Evolutionary conservation across 1,140 invertebrate genomes (phyloP).

Genomic region (Drosophila punjabiensis): DNA sequence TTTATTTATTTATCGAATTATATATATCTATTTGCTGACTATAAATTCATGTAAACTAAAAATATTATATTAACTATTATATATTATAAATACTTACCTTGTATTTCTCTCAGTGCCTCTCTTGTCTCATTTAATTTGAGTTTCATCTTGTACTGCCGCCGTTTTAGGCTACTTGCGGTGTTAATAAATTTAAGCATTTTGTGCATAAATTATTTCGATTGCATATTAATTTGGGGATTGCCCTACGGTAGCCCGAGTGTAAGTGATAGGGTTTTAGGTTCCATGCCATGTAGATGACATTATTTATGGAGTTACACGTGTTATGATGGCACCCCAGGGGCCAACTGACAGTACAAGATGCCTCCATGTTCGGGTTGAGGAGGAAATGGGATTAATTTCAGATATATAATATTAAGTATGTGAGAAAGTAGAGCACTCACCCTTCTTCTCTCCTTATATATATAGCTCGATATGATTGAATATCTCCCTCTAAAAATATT

Average conservation of each 20-base stretch:
- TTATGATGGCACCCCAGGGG: conserved; percentile 74
- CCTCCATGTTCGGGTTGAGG: conserved; percentile 32
- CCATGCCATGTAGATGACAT: conserved; percentile 39
- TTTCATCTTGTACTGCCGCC: conserved; percentile 18
- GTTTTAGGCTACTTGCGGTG: conserved; percentile 26
- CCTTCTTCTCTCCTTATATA: not conserved
- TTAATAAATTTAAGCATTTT: conserved; percentile 73
- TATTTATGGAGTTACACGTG: conserved; percentile 76
- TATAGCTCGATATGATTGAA: conserved; percentile 32
- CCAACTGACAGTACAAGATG: conserved; percentile 26
- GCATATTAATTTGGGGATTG: conserved; percentile 68
- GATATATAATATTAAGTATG: conserved; percentile 17
- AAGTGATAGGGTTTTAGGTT: conserved; percentile 43
- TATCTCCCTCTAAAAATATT: conserved; percentile 38
- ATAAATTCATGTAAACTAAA: too few relatives aligned
- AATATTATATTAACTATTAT: too few relatives aligned
- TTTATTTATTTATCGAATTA: not conserved
- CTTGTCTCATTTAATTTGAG: conserved; percentile 27
- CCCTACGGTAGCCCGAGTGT: conserved; percentile 37
- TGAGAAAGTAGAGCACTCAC: conserved; percentile 32
- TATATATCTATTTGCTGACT: too few relatives aligned
- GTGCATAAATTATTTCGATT: conserved; percentile 75
- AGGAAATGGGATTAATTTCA: conserved; percentile 27
- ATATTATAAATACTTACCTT: too few relatives aligned
- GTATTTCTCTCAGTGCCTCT: too few relatives aligned